These are phyloP conservation scores for Sternotherus odoratus DNA, from an alignment of 2,797 vertebrate genomes.

Conservation along the genomic window DNA sequence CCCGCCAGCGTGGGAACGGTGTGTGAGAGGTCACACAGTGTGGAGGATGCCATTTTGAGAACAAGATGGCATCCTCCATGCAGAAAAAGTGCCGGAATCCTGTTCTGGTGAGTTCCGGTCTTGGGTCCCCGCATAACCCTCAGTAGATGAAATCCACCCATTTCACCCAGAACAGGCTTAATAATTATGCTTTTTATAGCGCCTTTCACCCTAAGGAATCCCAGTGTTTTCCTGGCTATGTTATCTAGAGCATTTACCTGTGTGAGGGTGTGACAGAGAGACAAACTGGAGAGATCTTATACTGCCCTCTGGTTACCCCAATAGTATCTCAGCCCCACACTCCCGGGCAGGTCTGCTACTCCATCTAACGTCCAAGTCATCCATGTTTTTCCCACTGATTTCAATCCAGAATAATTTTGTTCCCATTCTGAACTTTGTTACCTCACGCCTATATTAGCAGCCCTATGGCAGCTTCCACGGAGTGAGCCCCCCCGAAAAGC, in stretches of 20 bases:
- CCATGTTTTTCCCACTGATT: not conserved
- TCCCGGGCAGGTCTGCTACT: not conserved
- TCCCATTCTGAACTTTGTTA: fast-evolving
- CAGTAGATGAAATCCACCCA: not conserved
- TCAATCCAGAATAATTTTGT: not conserved
- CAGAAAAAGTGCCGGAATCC: no score
- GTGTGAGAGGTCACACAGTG: no score
- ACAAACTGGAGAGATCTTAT: not conserved
- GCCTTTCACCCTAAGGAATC: no score
- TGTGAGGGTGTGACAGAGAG: not conserved
- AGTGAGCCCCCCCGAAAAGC: not conserved
- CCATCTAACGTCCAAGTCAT: not conserved
- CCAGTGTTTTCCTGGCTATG: not conserved
- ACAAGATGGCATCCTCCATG: no score
- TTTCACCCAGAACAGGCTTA: not conserved
- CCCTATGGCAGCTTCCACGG: fast-evolving
- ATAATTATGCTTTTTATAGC: no score
- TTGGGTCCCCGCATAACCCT: no score
- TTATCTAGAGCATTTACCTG: not conserved
- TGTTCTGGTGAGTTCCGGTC: no score
- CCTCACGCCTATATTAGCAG: fast-evolving
- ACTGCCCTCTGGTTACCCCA: fast-evolving
- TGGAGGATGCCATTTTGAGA: no score
- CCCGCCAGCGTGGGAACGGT: no score
- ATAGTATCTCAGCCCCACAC: not conserved